Conservation (phyloP, 2,113 vertebrate species). For the Nothocercus nigrocapillus region DNA sequence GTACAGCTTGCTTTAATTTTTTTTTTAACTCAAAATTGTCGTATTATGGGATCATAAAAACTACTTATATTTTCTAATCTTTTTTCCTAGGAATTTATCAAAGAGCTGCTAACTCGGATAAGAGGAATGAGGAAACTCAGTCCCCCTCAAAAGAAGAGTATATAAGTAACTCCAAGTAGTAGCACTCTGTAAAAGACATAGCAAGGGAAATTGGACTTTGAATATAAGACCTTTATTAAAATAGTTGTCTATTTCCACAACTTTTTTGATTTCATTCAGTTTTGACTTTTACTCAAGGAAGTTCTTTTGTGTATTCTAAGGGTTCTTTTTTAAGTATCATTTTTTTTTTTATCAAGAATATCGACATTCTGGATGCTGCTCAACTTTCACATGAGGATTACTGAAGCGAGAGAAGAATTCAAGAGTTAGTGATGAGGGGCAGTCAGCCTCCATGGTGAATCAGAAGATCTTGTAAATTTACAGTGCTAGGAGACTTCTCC, state of each 20-base stretch:
- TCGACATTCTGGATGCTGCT: slow-evolving; percentile 62
- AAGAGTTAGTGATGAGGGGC: slow-evolving; percentile 32
- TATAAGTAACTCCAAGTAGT: slow-evolving; percentile 80
- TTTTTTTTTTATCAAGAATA: slow-evolving; percentile 72
- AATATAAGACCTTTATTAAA: slow-evolving; percentile 74
- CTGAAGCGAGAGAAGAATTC: slow-evolving; percentile 52
- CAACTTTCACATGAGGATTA: slow-evolving; percentile 46
- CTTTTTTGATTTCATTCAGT: slow-evolving; percentile 67
- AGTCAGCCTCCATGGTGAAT: slow-evolving; percentile 36
- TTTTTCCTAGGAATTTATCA: slow-evolving; percentile 88
- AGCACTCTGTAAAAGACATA: slow-evolving; percentile 59
- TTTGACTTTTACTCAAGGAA: slow-evolving; percentile 72
- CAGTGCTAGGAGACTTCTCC: slow-evolving; percentile 57
- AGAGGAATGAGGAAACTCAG: slow-evolving; percentile 97
- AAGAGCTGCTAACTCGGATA: slow-evolving; percentile 93
- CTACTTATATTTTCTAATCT: slow-evolving; percentile 43
- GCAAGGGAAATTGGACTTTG: slow-evolving; percentile 62
- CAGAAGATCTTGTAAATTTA: slow-evolving; percentile 59
- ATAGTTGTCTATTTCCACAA: slow-evolving; percentile 71
- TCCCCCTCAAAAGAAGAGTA: slow-evolving; percentile 92
- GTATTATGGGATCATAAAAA: background rate
- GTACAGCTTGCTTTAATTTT: background rate
- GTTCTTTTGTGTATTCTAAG: slow-evolving; percentile 71
- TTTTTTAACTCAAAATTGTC: background rate
- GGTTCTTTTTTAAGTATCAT: slow-evolving; percentile 72